These are phyloP conservation scores for Esox niger DNA, from an alignment of 2,113 vertebrate genomes.

Conservation along the genomic window DNA sequence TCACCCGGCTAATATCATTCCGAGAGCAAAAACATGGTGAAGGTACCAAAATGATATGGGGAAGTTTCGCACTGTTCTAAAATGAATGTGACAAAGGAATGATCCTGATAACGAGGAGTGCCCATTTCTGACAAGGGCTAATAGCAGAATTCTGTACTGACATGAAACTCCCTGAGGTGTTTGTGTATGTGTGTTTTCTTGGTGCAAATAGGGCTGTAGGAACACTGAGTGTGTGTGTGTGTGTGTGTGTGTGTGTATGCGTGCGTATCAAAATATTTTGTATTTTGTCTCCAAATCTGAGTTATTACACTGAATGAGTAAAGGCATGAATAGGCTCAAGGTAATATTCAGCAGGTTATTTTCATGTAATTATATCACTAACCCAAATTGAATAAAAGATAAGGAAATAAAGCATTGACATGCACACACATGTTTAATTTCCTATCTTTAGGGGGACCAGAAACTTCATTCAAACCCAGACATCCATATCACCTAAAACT, in stretches of 20 bases:
- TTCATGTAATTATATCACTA: slow-evolving; percentile 19
- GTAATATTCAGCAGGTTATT: neutral
- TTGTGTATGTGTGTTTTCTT: neutral
- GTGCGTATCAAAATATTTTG: no score
- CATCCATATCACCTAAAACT: no score
- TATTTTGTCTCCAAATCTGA: neutral
- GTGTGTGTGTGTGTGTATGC: neutral
- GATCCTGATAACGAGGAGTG: neutral
- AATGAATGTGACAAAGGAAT: slow-evolving; percentile 10
- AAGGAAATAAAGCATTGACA: no score
- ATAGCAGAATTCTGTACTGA: neutral
- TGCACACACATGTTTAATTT: no score
- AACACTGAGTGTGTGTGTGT: neutral
- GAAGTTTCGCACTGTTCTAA: no score
- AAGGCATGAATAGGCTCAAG: slow-evolving; percentile 3
- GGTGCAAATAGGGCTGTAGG: no score
- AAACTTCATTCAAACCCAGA: no score
- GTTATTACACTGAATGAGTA: neutral
- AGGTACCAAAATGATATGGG: no score
- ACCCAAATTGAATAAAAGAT: slow-evolving; percentile 2
- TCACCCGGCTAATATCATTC: neutral
- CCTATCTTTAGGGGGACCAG: no score
- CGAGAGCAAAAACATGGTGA: no score
- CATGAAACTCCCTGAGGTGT: neutral
- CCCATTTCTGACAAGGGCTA: neutral